Evolutionary conservation across 1,140 invertebrate species (phyloP).

Genomic region (Watersipora subatra): DNA sequence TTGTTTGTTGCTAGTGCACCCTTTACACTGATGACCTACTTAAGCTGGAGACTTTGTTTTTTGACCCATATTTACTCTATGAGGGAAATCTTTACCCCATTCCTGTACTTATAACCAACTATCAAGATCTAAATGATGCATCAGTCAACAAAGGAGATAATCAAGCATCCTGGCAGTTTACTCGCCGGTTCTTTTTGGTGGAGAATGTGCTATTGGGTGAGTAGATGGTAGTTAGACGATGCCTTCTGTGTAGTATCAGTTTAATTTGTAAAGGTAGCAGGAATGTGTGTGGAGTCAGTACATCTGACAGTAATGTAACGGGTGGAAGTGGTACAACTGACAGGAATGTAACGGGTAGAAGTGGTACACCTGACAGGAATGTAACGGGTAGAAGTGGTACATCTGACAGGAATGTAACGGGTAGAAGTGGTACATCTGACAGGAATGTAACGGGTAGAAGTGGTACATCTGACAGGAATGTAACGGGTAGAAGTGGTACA

Average conservation of each 20-base stretch:
- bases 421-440: too few relatives aligned
- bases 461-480: too few relatives aligned
- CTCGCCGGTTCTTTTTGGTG: conserved; percentile 54
- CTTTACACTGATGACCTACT: not conserved
- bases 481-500: too few relatives aligned
- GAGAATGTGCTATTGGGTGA: conserved; percentile 35
- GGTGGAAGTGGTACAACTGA: too few relatives aligned
- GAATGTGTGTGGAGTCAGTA: too few relatives aligned
- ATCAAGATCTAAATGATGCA: conserved; percentile 19
- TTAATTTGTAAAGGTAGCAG: too few relatives aligned
- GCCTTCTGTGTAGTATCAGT: conserved; percentile 20
- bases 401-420: too few relatives aligned
- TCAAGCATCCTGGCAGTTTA: conserved; percentile 38
- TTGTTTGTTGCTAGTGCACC: not conserved
- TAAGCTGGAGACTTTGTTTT: not conserved
- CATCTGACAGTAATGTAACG: too few relatives aligned
- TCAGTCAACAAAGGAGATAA: conserved; percentile 22
- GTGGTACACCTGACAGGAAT: too few relatives aligned
- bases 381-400: too few relatives aligned
- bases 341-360: too few relatives aligned
- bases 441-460: too few relatives aligned
- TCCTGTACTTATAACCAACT: conserved; percentile 46
- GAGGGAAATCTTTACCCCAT: conserved; percentile 45
- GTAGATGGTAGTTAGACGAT: conserved; percentile 2
- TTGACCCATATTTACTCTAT: conserved; percentile 32